A percentile compares a stretch with the other conserved stretches of the same genome.
phyloP scores from a whole-genome alignment of 2,797 vertebrate genomes.

The Jordanella pulchra region DNA sequence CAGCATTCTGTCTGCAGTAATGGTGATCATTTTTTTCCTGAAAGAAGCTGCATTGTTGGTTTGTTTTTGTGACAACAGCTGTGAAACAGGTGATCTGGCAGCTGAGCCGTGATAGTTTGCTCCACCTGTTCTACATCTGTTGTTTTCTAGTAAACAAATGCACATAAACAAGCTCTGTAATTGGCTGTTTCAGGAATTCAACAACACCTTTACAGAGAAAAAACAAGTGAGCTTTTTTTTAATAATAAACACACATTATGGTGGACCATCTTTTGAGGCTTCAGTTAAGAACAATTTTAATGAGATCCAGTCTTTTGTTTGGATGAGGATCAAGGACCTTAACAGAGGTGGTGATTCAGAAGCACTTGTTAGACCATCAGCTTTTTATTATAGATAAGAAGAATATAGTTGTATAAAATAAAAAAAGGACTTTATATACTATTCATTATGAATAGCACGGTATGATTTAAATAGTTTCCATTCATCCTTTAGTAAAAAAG shows the following conservation, averaged over 20 bases:
- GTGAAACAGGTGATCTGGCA: slow-evolving; percentile 6
- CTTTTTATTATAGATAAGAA: slow-evolving; percentile 36
- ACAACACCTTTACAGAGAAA: neutral
- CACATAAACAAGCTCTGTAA: neutral
- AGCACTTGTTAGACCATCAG: slow-evolving; percentile 47
- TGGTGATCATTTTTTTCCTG: neutral
- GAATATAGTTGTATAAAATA: slow-evolving; percentile 10
- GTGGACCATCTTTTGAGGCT: too few relatives aligned
- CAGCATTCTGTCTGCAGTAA: neutral
- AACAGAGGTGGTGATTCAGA: slow-evolving; percentile 42
- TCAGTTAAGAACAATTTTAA: neutral
- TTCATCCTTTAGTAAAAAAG: neutral
- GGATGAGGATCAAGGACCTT: slow-evolving; percentile 37
- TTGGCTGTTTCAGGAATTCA: neutral
- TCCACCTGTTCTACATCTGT: slow-evolving; percentile 20
- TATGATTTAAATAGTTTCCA: neutral
- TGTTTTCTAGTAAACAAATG: slow-evolving; percentile 18
- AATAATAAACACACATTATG: neutral
- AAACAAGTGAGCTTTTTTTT: neutral
- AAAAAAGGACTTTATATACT: slow-evolving; percentile 9
- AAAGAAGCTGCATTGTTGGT: neutral
- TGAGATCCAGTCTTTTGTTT: slow-evolving; percentile 6
- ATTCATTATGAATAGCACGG: slow-evolving; percentile 6
- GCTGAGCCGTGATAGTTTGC: neutral
- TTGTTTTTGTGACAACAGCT: neutral